Conservation (phyloP, 2,888 invertebrate species). For the Conomelus anceps region DNA sequence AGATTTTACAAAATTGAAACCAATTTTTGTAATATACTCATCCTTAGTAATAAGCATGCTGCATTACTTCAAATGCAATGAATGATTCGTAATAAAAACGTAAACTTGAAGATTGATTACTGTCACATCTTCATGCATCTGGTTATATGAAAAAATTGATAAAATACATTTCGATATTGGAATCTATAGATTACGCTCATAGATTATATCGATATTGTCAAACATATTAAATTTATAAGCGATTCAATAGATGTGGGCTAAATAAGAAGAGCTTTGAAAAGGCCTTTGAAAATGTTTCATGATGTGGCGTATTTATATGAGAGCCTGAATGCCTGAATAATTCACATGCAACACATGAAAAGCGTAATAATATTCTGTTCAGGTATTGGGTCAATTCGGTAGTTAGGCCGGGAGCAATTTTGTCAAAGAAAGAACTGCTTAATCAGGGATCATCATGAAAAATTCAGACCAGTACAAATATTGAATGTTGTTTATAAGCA, state of each 20-base stretch:
- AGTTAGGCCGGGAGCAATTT: neutral
- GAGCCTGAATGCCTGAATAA: neutral
- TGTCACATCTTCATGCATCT: too few relatives aligned
- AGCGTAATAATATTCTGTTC: neutral
- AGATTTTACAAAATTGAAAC: too few relatives aligned
- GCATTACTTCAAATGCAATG: too few relatives aligned
- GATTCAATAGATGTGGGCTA: neutral
- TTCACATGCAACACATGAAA: neutral
- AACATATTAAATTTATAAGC: too few relatives aligned
- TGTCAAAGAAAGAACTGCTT: neutral
- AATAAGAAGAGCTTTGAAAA: neutral
- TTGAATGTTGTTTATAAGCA: neutral
- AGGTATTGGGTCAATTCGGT: neutral
- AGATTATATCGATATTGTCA: too few relatives aligned
- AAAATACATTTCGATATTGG: too few relatives aligned
- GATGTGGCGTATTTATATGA: neutral
- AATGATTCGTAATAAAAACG: too few relatives aligned
- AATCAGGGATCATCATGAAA: neutral
- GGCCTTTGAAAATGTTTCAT: neutral
- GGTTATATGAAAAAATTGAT: too few relatives aligned
- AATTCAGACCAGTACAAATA: neutral
- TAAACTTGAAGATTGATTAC: too few relatives aligned
- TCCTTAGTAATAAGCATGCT: too few relatives aligned
- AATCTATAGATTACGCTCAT: too few relatives aligned
- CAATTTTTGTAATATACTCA: too few relatives aligned